A percentile compares a stretch with the other conserved stretches of the same genome.
These are phyloP conservation scores for Lacanobia oleracea DNA, from an alignment of 2,888 invertebrate genomes.

Conservation along the genomic window DNA sequence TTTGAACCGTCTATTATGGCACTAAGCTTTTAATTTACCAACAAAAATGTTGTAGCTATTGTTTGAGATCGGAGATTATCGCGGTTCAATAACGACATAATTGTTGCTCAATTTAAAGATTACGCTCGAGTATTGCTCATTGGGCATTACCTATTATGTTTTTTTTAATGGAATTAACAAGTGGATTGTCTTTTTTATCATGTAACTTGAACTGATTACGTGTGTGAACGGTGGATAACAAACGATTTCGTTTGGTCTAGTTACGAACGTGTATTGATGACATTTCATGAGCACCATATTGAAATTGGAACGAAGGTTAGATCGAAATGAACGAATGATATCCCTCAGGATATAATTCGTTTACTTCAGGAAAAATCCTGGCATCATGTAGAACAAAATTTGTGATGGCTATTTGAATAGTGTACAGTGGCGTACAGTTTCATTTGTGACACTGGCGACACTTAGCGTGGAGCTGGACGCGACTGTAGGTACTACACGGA, in stretches of 20 bases:
- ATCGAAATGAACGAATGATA: not conserved
- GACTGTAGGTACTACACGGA: constrained; percentile 74
- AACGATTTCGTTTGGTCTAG: constrained; percentile 52
- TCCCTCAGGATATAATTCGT: no score
- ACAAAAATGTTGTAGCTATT: constrained; percentile 61
- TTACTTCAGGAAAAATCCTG: no score
- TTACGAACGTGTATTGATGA: constrained; percentile 31
- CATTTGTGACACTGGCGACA: constrained; percentile 66
- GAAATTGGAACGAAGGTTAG: constrained; percentile 20
- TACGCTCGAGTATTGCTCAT: constrained; percentile 59
- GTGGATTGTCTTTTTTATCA: constrained; percentile 54
- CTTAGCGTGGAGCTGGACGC: constrained; percentile 72
- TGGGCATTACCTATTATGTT: constrained; percentile 57
- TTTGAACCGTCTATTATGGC: constrained; percentile 55
- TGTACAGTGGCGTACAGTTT: constrained; percentile 66
- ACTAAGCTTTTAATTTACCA: constrained; percentile 65
- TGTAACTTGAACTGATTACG: constrained; percentile 59
- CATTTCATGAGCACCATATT: constrained; percentile 10
- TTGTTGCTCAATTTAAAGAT: constrained; percentile 64
- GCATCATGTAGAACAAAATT: constrained; percentile 16
- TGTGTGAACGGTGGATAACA: constrained; percentile 42
- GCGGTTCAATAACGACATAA: constrained; percentile 53
- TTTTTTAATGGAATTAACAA: constrained; percentile 58
- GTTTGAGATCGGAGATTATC: constrained; percentile 51
- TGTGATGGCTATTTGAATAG: constrained; percentile 48